Evolutionary conservation across 2,888 invertebrate genomes (phyloP).

Genomic region (Theodoxus fluviatilis): DNA sequence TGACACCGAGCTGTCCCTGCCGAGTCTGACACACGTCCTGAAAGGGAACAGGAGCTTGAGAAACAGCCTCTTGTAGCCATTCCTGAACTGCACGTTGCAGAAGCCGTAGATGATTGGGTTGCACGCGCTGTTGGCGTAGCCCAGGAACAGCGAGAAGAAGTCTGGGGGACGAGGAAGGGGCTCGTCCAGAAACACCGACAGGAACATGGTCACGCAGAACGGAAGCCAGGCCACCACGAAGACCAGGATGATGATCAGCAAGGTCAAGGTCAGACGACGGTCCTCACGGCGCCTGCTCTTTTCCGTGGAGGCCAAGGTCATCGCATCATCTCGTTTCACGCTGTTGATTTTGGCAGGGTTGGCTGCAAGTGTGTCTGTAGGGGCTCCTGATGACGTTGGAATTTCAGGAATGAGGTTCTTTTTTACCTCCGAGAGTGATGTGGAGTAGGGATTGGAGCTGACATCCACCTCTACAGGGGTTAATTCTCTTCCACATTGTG

Average conservation of each 20-base stretch:
- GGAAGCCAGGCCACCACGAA: constrained; percentile 60
- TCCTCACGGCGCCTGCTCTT: constrained; percentile 41
- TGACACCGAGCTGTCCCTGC: background rate
- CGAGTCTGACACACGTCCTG: background rate
- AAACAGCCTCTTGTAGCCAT: constrained; percentile 41
- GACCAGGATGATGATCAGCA: constrained; percentile 48
- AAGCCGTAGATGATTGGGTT: constrained; percentile 59
- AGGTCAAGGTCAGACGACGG: constrained; percentile 41
- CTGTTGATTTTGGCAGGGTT: too few species aligned
- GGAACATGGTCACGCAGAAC: constrained; percentile 56
- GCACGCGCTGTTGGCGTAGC: constrained; percentile 54
- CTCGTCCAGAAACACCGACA: constrained; percentile 41
- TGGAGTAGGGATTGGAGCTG: too few species aligned
- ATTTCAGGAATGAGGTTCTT: too few species aligned
- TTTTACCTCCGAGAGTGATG: too few species aligned
- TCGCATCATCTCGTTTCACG: too few species aligned
- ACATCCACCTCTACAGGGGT: too few species aligned
- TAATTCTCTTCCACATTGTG: too few species aligned
- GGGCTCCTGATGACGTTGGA: too few species aligned
- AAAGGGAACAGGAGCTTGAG: constrained; percentile 13
- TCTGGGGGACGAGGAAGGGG: constrained; percentile 37
- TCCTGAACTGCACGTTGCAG: constrained; percentile 51
- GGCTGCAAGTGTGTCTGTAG: too few species aligned
- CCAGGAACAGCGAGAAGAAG: constrained; percentile 52
- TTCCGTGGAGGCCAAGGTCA: too few species aligned